Base-by-base conservation (phyloP, 1,140 invertebrate genomes). In the Trichonephila inaurata region DNA sequence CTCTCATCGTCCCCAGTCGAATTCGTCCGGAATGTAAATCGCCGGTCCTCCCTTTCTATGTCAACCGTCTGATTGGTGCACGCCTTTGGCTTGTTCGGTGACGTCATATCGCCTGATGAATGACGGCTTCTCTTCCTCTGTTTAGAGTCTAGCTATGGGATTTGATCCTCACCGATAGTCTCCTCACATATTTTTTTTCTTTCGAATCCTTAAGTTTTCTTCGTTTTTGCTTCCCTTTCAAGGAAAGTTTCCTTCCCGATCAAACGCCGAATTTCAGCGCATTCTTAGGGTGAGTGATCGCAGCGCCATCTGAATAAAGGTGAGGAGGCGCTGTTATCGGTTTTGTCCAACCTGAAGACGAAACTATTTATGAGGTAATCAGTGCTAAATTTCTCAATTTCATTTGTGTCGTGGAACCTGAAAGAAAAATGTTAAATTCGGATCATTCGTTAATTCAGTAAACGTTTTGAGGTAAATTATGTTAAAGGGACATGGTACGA, bases 1-100 rank as follows among this genome's bases (percentile, higher is more conserved):
- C 28, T 10, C n/a, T 10, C n/a, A 16, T n/a, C 18, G 7, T 58
- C 58, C 19, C 1, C 28, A n/a, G 81, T 60, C 10, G 72, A 21
- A 91, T 83, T 91, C 77, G 81, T 62, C 61, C 62, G 81, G 40
- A 81, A 82, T 58, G 81, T 91, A 91, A 91, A 83, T 58, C 51
- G 24, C 66, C 44, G 89, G 51, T 12, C 89, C 91, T 86, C 91
- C 91, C 60, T 92, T 92, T 92, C 91, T 86, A 62, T 92, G 91
- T 92, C 82, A 61, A 24, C 62, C 82, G 81, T n/a, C 91, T 92
- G 91, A 92, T 92, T 92, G 91, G 91, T 92, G 82, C 83, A 66
- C 91, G 91, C 91, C 91, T 87, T 92, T 92, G 82, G 64, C 91
- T 92, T 92, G 91, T 87, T 92, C 82, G 24, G 82, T 92, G 91